These are phyloP conservation scores for Drosophila nikananu DNA, from an alignment of 1,140 invertebrate genomes.

Conservation along the genomic window DNA sequence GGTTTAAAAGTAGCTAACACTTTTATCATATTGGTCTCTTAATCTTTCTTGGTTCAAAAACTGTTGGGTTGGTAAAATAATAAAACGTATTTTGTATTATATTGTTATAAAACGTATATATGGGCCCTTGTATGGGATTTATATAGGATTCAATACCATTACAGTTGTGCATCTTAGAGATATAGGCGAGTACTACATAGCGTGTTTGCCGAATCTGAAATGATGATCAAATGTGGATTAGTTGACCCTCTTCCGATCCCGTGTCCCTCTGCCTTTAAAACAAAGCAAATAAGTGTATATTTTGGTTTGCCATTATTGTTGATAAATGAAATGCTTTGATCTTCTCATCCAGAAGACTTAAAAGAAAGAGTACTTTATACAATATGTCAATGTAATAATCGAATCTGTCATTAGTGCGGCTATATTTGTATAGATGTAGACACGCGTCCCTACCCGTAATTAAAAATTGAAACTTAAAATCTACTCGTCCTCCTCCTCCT, in stretches of 20 bases:
- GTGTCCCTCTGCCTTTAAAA: conserved; percentile 33
- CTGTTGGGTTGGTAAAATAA: conserved; percentile 2
- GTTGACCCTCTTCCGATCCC: conserved; percentile 11
- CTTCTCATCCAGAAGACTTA: conserved; percentile 25
- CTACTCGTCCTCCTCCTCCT: conserved; percentile 32
- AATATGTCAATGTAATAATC: conserved; percentile 36
- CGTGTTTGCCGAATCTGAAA: conserved; percentile 34
- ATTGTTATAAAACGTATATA: conserved; percentile 36
- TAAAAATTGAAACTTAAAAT: conserved; percentile 46
- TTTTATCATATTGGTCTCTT: background rate
- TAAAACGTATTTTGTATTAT: conserved; percentile 28
- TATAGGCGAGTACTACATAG: conserved; percentile 25
- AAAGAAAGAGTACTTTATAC: conserved; percentile 37
- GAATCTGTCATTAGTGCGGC: conserved; percentile 43
- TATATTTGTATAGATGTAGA: conserved; percentile 32
- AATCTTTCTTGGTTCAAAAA: background rate
- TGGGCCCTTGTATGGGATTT: conserved; percentile 38
- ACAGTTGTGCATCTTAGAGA: conserved; percentile 38
- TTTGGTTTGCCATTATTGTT: conserved; percentile 44
- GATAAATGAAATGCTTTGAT: conserved; percentile 42
- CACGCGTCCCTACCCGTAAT: conserved; percentile 39
- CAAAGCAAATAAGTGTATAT: conserved; percentile 49
- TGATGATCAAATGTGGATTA: conserved; percentile 28
- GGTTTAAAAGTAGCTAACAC: background rate
- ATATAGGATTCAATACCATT: conserved; percentile 48